Conservation (phyloP, 1,140 invertebrate species). For the Aphelinus atriplicis region DNA sequence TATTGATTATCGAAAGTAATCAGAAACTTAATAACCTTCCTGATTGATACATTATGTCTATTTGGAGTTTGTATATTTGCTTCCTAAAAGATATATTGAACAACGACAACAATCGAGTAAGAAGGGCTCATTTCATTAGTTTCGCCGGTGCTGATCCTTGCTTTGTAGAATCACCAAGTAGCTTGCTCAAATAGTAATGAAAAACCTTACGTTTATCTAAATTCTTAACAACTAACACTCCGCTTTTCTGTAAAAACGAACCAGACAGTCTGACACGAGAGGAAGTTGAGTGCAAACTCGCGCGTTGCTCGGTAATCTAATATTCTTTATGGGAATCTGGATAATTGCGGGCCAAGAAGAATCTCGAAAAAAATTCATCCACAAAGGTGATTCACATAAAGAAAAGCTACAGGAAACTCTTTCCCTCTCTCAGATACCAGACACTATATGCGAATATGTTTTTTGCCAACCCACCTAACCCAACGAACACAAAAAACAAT, state of each 20-base stretch:
- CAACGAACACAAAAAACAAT: no score
- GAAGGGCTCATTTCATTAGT: conserved; percentile 4
- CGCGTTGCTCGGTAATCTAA: conserved; percentile 4
- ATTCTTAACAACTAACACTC: neutral
- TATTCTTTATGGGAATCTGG: conserved; percentile 24
- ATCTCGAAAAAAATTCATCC: neutral
- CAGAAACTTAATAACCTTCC: no score
- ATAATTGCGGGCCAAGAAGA: conserved; percentile 9
- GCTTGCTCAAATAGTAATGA: conserved; percentile 16
- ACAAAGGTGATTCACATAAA: neutral
- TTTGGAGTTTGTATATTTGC: no score
- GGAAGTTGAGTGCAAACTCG: neutral
- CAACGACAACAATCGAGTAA: neutral
- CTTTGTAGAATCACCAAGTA: conserved; percentile 18
- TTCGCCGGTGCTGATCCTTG: neutral
- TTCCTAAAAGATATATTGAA: no score
- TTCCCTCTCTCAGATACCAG: neutral
- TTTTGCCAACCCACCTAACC: no score
- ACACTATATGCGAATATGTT: neutral
- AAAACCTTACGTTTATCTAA: conserved; percentile 24
- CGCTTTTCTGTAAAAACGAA: conserved; percentile 9
- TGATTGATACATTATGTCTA: no score
- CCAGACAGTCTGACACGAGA: neutral
- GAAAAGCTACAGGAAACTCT: neutral
- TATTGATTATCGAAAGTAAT: no score